Evolutionary conservation across 2,888 invertebrate genomes (phyloP).

Genomic region (Pegoplata infirma): DNA sequence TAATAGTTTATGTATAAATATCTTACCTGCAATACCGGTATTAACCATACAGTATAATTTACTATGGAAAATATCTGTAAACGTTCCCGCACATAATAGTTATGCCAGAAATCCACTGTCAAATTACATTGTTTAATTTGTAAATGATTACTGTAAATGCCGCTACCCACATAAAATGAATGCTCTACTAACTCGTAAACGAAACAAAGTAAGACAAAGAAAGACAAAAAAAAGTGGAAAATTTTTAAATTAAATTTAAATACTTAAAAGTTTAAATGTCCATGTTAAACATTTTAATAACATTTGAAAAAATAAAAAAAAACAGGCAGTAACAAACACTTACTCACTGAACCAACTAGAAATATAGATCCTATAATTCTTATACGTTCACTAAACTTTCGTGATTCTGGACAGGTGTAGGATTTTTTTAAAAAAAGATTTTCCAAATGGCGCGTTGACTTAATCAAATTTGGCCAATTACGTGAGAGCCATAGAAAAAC

Average conservation of each 20-base stretch:
- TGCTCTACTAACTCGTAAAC: constrained; percentile 66
- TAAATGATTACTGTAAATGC: constrained; percentile 70
- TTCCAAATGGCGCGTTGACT: constrained; percentile 70
- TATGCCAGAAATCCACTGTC: constrained; percentile 71
- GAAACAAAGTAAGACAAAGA: background rate
- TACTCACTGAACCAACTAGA: constrained; percentile 67
- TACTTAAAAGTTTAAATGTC: background rate
- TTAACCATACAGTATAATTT: constrained; percentile 67
- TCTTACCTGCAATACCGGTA: constrained; percentile 69
- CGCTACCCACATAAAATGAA: constrained; percentile 68
- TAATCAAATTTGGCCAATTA: constrained; percentile 74
- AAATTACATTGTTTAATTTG: constrained; percentile 74
- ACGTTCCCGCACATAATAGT: constrained; percentile 72
- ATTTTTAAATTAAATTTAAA: background rate
- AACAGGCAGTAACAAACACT: too few species aligned
- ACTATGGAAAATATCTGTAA: constrained; percentile 71
- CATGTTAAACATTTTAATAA: background rate
- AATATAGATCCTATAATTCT: constrained; percentile 69
- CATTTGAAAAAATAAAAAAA: too few species aligned
- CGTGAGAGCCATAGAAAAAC: constrained; percentile 71
- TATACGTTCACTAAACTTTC: constrained; percentile 67
- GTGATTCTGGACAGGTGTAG: constrained; percentile 68
- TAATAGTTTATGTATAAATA: too few species aligned
- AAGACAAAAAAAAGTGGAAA: background rate
- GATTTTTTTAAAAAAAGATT: constrained; percentile 69